These are phyloP conservation scores for Melanerpes aurifrons DNA, from an alignment of 2,113 vertebrate genomes.

Conservation along the genomic window DNA sequence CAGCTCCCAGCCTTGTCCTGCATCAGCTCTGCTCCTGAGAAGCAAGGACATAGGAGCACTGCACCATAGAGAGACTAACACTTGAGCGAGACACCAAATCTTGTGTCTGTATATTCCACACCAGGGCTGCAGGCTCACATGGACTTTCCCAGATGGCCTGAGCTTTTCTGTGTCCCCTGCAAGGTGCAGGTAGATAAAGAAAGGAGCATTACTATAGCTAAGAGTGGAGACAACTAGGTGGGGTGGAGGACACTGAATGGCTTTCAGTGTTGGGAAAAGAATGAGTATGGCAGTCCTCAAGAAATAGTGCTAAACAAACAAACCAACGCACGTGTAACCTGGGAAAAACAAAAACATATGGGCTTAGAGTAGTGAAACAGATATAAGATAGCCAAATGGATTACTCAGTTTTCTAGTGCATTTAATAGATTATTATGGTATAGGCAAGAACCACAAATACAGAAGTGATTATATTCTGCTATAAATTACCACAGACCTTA, in stretches of 20 bases:
- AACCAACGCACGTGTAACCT: neutral
- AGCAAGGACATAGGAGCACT: neutral
- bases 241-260: neutral
- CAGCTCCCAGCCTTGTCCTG: neutral
- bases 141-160: neutral
- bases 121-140: neutral
- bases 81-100: neutral
- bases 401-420: neutral
- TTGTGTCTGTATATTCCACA: neutral
- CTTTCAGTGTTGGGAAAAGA: neutral
- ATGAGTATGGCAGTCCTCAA: neutral
- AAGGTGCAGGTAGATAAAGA: neutral
- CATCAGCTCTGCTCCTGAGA: neutral
- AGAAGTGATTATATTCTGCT: neutral
- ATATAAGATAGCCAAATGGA: neutral
- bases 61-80: neutral
- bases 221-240: neutral
- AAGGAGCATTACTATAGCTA: neutral
- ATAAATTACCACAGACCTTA: neutral
- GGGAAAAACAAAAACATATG: neutral
- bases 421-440: neutral
- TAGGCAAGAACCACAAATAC: neutral
- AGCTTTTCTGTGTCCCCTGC: neutral
- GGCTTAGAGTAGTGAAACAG: neutral
- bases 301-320: neutral